Percentiles rank a stretch among this genome's conserved stretches.
These are phyloP conservation scores for Crossaster papposus DNA, from an alignment of 53 echinoderm and acorn worm genomes.

Conservation along the genomic window DNA sequence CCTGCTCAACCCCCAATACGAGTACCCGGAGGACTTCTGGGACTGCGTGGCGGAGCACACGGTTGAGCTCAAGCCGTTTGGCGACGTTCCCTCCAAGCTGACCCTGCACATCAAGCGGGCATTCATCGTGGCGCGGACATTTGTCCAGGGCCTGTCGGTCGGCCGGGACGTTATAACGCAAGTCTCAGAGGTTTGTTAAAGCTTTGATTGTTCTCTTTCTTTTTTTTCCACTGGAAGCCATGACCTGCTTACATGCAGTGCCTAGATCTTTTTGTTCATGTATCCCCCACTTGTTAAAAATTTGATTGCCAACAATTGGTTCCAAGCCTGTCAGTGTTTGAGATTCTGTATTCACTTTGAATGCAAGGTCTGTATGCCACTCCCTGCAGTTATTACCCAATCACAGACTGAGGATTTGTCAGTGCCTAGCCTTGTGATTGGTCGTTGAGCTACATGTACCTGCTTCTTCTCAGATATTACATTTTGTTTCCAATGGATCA, in stretches of 20 bases:
- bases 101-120: slow-evolving; percentile 72
- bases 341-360: too few relatives aligned
- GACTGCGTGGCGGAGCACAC: slow-evolving; percentile 72
- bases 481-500: neutral
- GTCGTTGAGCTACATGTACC: neutral
- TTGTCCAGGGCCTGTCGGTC: slow-evolving; percentile 86
- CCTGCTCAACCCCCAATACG: slow-evolving; percentile 77
- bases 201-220: neutral
- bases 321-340: too few relatives aligned
- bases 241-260: too few relatives aligned
- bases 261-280: too few relatives aligned
- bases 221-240: neutral
- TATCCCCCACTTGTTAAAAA: too few relatives aligned
- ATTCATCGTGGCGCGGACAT: slow-evolving; percentile 87
- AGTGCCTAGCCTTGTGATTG: neutral
- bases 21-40: slow-evolving; percentile 80
- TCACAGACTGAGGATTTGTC: neutral
- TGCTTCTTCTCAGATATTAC: neutral
- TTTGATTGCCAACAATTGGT: too few relatives aligned
- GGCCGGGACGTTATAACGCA: slow-evolving; percentile 79
- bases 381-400: neutral
- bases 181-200: slow-evolving; percentile 84
- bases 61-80: slow-evolving; percentile 82
- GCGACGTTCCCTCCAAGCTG: slow-evolving; percentile 73
- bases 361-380: neutral